A percentile compares a stretch with the other conserved stretches of the same genome.
These are phyloP conservation scores for Copidosoma floridanum DNA, from an alignment of 1,140 invertebrate species.

Conservation along the genomic window DNA sequence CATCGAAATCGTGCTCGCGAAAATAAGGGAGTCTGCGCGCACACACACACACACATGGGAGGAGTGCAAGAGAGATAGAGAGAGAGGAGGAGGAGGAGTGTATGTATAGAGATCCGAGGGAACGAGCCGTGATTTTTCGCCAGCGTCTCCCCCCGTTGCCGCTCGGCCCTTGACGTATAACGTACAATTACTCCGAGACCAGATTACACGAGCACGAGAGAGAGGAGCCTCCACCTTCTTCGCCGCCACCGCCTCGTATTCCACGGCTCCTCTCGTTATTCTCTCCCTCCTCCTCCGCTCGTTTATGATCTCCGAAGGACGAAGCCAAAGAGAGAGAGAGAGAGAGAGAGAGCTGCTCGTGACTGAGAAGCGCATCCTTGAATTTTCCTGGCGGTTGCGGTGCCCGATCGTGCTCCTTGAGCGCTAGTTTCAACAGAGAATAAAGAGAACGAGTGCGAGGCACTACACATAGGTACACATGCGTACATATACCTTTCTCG, in stretches of 20 bases:
- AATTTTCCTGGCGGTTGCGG: conserved; percentile 22
- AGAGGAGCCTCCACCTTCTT: conserved; percentile 39
- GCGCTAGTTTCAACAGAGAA: conserved; percentile 10
- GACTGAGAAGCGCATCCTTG: conserved; percentile 25
- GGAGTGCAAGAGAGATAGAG: conserved; percentile 20
- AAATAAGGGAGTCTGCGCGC: too few relatives aligned
- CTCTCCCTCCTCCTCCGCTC: conserved; percentile 31
- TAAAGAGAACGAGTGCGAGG: conserved; percentile 1
- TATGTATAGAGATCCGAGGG: conserved; percentile 23
- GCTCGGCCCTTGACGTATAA: conserved; percentile 44
- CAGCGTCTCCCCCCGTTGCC: conserved; percentile 29
- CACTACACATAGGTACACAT: too few relatives aligned
- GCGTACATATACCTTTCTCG: too few relatives aligned
- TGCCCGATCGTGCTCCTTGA: conserved; percentile 13
- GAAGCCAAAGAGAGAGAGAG: conserved; percentile 15
- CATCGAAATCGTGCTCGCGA: too few relatives aligned
- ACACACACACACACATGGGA: too few relatives aligned
- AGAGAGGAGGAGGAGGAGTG: conserved; percentile 7
- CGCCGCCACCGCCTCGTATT: conserved; percentile 2
- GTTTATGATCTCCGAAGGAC: conserved; percentile 39
- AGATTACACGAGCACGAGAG: conserved; percentile 53
- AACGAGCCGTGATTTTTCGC: conserved; percentile 51
- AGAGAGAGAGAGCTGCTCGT: too few relatives aligned
- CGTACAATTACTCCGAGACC: conserved; percentile 53
- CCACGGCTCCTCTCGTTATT: conserved; percentile 8